Conservation (phyloP, 2,113 vertebrate genomes). For the Atractosteus spatula region DNA sequence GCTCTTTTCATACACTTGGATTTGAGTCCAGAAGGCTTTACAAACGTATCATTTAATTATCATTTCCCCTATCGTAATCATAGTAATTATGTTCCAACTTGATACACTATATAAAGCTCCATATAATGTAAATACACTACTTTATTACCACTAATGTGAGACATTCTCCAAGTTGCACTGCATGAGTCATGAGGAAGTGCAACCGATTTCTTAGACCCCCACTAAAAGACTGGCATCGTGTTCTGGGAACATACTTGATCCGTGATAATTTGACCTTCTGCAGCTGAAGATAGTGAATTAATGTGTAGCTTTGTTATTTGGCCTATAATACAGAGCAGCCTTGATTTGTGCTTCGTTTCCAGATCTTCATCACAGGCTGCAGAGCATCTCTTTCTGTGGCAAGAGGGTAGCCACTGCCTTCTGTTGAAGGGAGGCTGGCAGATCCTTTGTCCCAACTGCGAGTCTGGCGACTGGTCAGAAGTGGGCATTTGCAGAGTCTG, state of each 20-base stretch:
- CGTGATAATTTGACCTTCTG: slow-evolving; percentile 23
- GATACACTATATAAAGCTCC: slow-evolving; percentile 12
- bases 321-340: slow-evolving; percentile 15
- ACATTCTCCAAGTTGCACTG: slow-evolving; percentile 1
- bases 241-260: slow-evolving; percentile 7
- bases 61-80: slow-evolving; percentile 16
- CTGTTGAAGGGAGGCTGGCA: slow-evolving; percentile 22
- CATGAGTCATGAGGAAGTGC: slow-evolving; percentile 21
- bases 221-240: slow-evolving; percentile 10
- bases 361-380: slow-evolving; percentile 25
- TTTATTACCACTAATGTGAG: not conserved
- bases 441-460: slow-evolving; percentile 31
- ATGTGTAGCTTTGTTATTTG: slow-evolving; percentile 15
- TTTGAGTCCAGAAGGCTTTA: too few relatives aligned
- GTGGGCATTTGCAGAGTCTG: slow-evolving; percentile 23
- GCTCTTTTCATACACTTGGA: too few relatives aligned
- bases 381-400: slow-evolving; percentile 15
- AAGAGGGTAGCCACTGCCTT: slow-evolving; percentile 16
- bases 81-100: slow-evolving; percentile 25
- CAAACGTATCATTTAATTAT: slow-evolving; percentile 7
- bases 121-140: not conserved
- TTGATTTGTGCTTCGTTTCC: slow-evolving; percentile 13
- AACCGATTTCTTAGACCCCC: slow-evolving; percentile 6
- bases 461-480: slow-evolving; percentile 26
- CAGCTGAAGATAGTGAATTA: slow-evolving; percentile 11